phyloP scores from a whole-genome alignment of 2,888 invertebrate genomes.

The Odontomyia ornata region DNA sequence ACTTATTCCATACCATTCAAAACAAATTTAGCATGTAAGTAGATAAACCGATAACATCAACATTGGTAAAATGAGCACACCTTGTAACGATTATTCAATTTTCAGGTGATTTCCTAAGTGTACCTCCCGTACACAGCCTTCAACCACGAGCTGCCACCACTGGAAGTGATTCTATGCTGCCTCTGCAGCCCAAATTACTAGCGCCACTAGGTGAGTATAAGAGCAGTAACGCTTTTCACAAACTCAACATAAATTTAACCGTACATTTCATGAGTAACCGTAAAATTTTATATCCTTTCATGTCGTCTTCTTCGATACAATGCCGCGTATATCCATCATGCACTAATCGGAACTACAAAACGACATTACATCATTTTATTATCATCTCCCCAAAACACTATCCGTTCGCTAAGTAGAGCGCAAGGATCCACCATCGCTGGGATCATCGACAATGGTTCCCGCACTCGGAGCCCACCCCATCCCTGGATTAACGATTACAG shows the following conservation, averaged over 20 bases:
- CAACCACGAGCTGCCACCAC: constrained; percentile 77
- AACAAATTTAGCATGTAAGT: no score
- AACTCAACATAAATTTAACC: neutral
- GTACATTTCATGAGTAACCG: constrained; percentile 37
- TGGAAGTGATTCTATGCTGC: constrained; percentile 75
- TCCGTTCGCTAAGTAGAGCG: constrained; percentile 45
- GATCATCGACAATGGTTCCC: constrained; percentile 34
- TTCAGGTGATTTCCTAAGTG: constrained; percentile 67
- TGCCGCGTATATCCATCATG: neutral
- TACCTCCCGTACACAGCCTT: constrained; percentile 68
- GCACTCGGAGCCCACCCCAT: constrained; percentile 14
- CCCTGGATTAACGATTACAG: constrained; percentile 28
- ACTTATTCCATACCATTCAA: no score
- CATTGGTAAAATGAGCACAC: no score
- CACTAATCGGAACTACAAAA: constrained; percentile 33
- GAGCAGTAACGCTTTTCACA: constrained; percentile 14
- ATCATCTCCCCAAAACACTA: neutral
- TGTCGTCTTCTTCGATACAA: neutral
- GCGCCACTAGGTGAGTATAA: constrained; percentile 60
- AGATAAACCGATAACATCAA: no score
- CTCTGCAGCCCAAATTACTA: constrained; percentile 76
- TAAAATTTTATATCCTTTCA: constrained; percentile 44
- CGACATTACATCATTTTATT: constrained; percentile 25
- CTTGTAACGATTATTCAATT: neutral
- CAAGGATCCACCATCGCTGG: constrained; percentile 45